Percentiles rank a stretch among this genome's conserved stretches.
These are phyloP conservation scores for Pheosia gnoma DNA, from an alignment of 2,888 invertebrate genomes.

Conservation along the genomic window DNA sequence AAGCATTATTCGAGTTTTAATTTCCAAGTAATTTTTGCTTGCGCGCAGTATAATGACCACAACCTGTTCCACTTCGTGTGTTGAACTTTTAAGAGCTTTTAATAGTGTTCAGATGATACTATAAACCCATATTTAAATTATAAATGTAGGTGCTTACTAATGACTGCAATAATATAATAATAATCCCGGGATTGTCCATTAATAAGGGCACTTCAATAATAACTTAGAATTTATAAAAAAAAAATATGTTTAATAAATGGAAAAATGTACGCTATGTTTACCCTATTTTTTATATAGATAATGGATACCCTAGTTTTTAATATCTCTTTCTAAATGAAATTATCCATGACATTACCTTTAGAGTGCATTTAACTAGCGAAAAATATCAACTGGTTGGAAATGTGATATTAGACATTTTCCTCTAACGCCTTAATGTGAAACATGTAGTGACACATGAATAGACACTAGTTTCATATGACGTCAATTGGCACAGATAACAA, in stretches of 20 bases:
- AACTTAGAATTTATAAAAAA: too few species aligned
- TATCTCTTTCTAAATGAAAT: too few species aligned
- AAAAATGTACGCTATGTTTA: too few species aligned
- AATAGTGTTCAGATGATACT: not conserved
- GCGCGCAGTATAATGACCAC: not conserved
- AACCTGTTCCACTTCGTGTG: slow-evolving; percentile 2
- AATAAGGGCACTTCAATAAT: too few species aligned
- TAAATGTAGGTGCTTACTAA: not conserved
- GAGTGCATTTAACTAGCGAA: not conserved
- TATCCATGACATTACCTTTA: too few species aligned
- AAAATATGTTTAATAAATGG: too few species aligned
- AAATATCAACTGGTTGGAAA: not conserved
- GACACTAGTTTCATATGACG: not conserved
- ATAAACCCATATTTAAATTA: not conserved
- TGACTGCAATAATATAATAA: not conserved
- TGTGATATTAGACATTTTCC: not conserved
- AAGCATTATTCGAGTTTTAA: not conserved
- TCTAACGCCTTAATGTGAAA: not conserved
- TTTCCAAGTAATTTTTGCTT: not conserved
- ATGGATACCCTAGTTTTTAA: too few species aligned
- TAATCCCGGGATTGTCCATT: not conserved
- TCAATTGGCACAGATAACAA: not conserved
- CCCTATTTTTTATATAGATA: too few species aligned
- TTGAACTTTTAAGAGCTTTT: not conserved
- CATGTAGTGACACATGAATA: not conserved